Evolutionary conservation across 2,888 invertebrate genomes (phyloP), one percentile per base, ranked within the genome.

Genomic region (Caenorhabditis sp.): DNA sequence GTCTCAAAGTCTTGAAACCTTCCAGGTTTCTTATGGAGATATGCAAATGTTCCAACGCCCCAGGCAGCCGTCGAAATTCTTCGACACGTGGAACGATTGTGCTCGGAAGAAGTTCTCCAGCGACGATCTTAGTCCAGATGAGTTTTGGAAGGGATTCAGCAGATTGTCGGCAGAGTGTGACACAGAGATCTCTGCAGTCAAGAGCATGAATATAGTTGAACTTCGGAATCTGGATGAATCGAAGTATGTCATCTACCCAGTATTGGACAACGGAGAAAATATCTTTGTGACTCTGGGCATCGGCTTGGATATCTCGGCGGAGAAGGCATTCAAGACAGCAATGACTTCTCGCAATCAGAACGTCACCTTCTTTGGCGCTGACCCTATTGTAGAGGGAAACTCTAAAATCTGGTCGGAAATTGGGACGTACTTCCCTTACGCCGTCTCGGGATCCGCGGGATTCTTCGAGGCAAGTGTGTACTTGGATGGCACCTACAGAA

Each of bases 341-440:
- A 55, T 67, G 44, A 24, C 15, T n/a, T 1, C 5, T 2, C 20
- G n/a, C 15, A 11, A n/a, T 3, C 37, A 44, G 9, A 56, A 37
- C 24, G 67, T 67, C 2, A 56, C 55, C 0, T 70, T 70, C 37
- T 70, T 60, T 24, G 70, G 70, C 1, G 70, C 70, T 9, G 70
- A 70, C 24, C 70, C 70, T 11, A 70, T 60, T 20, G 20, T 47
- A 0, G 50, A 20, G 11, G 70, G 32, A 4, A 70, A 60, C 15
- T 32, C 32, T 15, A 44, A 58, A 11, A 6, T 51, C 1, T 70
- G 13, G 28, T 51, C 58, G 8, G 13, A 50, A 37, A 60, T 70
- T 35, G 70, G 70, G 0, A 40, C 15, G 20, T 70, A 60, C 35
- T 60, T 70, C 15, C 70, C 70, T 15, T 70, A 58, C 15, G 70